Conservation (phyloP, 2,797 vertebrate species). For the Danio aesculapii region DNA sequence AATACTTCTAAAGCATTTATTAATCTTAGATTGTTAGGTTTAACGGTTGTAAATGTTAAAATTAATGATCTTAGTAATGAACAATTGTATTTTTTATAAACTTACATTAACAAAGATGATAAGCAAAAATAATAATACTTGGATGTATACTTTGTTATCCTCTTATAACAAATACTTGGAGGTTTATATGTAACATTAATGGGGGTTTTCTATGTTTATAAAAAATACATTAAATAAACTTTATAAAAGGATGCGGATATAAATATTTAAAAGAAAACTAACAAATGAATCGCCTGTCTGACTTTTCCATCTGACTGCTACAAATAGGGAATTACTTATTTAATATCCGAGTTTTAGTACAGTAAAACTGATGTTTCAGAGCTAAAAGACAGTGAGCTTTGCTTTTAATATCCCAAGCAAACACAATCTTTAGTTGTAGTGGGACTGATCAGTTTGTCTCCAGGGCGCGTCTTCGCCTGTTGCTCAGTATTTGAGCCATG, state of each 20-base stretch:
- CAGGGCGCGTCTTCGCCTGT: background rate
- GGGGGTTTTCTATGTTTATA: too few species aligned
- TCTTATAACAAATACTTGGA: too few species aligned
- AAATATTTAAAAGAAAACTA: too few species aligned
- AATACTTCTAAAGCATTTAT: background rate
- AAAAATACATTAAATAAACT: too few species aligned
- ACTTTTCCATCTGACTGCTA: background rate
- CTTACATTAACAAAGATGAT: too few species aligned
- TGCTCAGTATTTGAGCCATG: constrained; percentile 28
- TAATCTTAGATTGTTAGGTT: background rate
- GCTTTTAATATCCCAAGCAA: background rate
- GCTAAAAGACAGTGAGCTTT: background rate
- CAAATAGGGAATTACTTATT: background rate
- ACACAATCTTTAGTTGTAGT: background rate
- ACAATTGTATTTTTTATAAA: too few species aligned
- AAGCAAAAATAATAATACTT: too few species aligned
- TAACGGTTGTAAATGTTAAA: too few species aligned
- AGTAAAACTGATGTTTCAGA: background rate
- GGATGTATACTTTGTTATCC: too few species aligned
- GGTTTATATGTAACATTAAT: too few species aligned
- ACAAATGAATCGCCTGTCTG: background rate
- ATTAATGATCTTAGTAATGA: too few species aligned
- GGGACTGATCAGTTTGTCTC: constrained; percentile 11
- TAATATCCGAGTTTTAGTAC: background rate
- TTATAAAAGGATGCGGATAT: too few species aligned